phyloP scores from a whole-genome alignment of 2,113 vertebrate genomes.

The Dipodomys merriami region DNA sequence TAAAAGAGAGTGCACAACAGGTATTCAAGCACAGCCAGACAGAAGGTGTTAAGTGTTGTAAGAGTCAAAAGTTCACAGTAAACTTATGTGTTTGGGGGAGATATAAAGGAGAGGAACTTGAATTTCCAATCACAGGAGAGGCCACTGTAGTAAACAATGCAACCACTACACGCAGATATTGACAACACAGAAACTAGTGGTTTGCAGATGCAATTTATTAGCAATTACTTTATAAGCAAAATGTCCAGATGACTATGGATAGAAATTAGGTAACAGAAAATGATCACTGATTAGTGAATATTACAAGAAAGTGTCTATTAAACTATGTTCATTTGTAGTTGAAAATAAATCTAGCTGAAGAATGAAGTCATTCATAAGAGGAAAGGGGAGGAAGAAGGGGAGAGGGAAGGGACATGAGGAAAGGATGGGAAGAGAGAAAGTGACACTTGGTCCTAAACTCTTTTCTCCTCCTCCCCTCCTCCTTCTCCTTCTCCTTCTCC shows the following conservation, averaged over 20 bases:
- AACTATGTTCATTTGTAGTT: conserved; percentile 19
- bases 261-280: neutral
- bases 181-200: neutral
- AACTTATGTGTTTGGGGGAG: neutral
- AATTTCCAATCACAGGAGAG: neutral
- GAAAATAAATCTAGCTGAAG: conserved; percentile 24
- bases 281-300: neutral
- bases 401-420: too few species aligned
- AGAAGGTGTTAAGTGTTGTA: neutral
- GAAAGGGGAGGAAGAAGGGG: too few species aligned
- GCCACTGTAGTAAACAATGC: neutral
- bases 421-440: too few species aligned
- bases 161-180: neutral
- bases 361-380: neutral
- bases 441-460: neutral
- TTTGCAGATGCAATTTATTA: neutral
- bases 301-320: neutral
- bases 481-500: too few species aligned
- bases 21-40: neutral
- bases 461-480: neutral
- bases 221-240: conserved; percentile 43
- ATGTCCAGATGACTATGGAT: neutral
- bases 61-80: neutral
- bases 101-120: neutral
- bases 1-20: neutral